Conservation (phyloP, 2,888 invertebrate species). For the Heliconius sara region DNA sequence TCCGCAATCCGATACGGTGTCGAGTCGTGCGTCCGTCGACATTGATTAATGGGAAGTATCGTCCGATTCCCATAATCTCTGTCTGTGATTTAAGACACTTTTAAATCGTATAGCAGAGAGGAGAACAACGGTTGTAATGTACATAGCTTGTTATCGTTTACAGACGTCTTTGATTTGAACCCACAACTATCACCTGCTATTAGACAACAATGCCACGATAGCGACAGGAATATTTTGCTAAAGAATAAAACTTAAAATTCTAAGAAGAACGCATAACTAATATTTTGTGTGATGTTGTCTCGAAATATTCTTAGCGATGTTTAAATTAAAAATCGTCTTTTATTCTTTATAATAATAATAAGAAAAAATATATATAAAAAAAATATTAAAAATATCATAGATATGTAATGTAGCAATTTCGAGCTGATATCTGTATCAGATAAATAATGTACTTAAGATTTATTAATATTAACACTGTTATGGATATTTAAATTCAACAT, state of each 20-base stretch:
- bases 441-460: no score
- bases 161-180: neutral
- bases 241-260: neutral
- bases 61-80: slow-evolving; percentile 44
- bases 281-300: neutral
- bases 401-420: no score
- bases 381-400: no score
- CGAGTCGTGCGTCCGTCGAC: slow-evolving; percentile 45
- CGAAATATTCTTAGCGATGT: neutral
- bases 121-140: slow-evolving; percentile 17
- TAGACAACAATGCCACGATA: neutral
- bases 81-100: slow-evolving; percentile 40
- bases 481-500: no score
- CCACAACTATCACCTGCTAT: neutral
- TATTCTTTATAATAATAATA: no score
- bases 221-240: neutral
- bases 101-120: slow-evolving; percentile 27
- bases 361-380: no score
- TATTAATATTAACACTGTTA: no score
- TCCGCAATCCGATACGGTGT: slow-evolving; percentile 45
- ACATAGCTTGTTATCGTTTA: neutral
- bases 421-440: no score
- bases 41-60: slow-evolving; percentile 46
- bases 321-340: no score
- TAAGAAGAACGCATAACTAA: neutral